Conservation (phyloP, 2,113 vertebrate species). For the Numenius arquata region DNA sequence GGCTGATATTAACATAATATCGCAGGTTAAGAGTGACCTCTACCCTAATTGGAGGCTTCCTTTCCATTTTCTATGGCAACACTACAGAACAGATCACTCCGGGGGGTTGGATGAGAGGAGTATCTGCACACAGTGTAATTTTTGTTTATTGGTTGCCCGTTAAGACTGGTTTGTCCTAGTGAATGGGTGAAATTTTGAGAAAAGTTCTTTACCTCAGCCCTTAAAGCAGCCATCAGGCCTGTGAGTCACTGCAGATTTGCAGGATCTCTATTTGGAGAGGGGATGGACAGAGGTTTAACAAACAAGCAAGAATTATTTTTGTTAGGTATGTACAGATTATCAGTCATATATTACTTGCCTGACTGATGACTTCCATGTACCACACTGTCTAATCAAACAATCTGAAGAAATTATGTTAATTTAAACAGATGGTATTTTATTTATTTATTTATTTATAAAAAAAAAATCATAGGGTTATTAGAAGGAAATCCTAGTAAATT, state of each 20-base stretch:
- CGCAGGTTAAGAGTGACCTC: conserved; percentile 33
- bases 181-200: neutral
- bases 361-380: neutral
- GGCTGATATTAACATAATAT: conserved; percentile 52
- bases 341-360: neutral
- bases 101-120: neutral
- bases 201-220: neutral
- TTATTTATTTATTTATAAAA: neutral
- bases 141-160: neutral
- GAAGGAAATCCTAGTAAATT: neutral
- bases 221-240: neutral
- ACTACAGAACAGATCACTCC: neutral
- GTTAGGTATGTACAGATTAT: neutral
- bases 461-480: neutral
- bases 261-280: neutral
- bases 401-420: neutral
- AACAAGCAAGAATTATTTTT: neutral
- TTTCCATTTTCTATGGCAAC: conserved; percentile 48
- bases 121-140: neutral
- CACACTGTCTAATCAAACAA: neutral
- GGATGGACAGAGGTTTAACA: neutral
- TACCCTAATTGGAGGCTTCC: conserved; percentile 32
- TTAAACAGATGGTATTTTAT: neutral
- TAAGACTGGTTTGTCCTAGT: neutral
- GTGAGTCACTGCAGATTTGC: neutral